Conservation (phyloP, 2,113 vertebrate species). For the Chlorodrepanis virens region DNA sequence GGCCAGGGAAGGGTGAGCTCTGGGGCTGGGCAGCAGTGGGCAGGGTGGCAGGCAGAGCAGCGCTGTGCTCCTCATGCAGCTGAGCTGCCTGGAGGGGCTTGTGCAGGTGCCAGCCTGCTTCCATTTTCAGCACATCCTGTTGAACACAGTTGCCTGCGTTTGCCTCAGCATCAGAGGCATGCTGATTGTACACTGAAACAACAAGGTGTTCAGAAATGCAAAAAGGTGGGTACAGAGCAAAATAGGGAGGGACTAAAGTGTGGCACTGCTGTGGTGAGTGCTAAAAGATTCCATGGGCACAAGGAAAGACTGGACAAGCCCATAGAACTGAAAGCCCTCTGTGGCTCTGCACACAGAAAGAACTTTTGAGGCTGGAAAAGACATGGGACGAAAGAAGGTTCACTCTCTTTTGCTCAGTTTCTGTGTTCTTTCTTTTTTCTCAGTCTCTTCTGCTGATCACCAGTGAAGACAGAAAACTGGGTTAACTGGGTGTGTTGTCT, state of each 20-base stretch:
- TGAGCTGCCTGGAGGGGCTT: background rate
- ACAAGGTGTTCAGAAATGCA: background rate
- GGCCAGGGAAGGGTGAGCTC: background rate
- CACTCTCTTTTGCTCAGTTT: background rate
- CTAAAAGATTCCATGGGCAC: background rate
- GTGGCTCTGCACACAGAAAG: background rate
- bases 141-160: rapidly evolving
- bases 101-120: background rate
- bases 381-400: background rate
- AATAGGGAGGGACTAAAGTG: background rate
- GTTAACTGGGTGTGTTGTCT: background rate
- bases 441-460: background rate
- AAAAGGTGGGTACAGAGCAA: background rate
- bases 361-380: background rate
- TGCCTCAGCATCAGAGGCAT: background rate
- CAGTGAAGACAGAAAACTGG: background rate
- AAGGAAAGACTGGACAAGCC: background rate
- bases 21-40: background rate
- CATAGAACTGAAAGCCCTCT: background rate
- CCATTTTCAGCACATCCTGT: background rate
- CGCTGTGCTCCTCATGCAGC: rapidly evolving
- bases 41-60: background rate
- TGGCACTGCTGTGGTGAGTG: background rate
- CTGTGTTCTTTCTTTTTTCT: background rate
- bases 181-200: background rate